A percentile compares a stretch with the other conserved stretches of the same genome.
phyloP scores from a whole-genome alignment of 2,888 invertebrate species.

The Acanthosepion pharaonis region DNA sequence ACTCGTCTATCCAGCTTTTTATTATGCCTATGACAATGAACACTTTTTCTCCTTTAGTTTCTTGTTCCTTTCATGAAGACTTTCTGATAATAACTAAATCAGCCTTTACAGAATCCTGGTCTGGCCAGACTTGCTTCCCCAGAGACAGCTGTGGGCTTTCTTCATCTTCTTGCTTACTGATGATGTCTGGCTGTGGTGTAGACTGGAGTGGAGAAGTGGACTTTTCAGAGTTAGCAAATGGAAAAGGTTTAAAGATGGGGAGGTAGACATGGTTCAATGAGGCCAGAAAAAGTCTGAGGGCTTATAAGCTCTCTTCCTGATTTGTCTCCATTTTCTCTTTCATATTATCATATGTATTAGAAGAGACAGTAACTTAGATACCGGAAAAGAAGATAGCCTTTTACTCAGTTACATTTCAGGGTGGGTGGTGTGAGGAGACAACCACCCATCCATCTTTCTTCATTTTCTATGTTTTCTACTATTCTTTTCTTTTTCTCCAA shows the following conservation, averaged over 20 bases:
- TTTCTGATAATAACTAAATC: no score
- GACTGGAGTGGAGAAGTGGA: not conserved
- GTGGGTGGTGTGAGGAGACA: not conserved
- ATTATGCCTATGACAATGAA: not conserved
- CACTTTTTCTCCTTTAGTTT: not conserved
- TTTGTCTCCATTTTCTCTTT: not conserved
- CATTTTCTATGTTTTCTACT: not conserved
- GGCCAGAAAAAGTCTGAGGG: not conserved
- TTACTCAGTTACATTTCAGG: no score
- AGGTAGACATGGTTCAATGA: not conserved
- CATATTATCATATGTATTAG: not conserved
- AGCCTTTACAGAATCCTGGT: not conserved
- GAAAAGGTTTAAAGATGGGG: not conserved
- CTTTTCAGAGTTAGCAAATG: not conserved
- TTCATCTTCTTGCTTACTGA: conserved; percentile 7
- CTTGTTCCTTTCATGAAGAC: not conserved
- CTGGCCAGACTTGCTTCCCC: not conserved
- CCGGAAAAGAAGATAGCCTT: not conserved
- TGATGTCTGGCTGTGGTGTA: not conserved
- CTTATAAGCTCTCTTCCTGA: not conserved
- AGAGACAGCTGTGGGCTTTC: conserved; percentile 16
- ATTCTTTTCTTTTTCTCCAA: not conserved
- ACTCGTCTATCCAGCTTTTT: not conserved
- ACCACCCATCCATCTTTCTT: not conserved
- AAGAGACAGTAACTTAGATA: not conserved